Base-by-base conservation (phyloP, 2,888 invertebrate genomes). In the Amorpha juglandis region DNA sequence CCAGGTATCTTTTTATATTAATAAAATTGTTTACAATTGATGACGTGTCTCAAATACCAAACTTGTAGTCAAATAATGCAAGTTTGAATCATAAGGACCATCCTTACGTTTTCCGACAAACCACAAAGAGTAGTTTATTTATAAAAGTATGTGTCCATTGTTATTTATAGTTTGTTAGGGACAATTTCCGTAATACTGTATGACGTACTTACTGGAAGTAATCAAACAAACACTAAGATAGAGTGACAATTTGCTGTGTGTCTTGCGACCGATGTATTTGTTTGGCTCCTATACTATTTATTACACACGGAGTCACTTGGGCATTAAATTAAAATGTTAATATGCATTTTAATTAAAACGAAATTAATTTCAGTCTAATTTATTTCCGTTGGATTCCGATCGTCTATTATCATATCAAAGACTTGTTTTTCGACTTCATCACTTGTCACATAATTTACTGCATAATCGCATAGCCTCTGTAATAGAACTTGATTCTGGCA, bases 121-220 rank as follows among this genome's bases (percentile, higher is more conserved):
- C 55, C 38, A 55, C 38, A 55, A 38, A 55, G 11, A 16, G 42
- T 12, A 19, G 38, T 42, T 69, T 69, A 68, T 72, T 64, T 68
- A 68, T 70, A 67, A 68, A 68, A 69, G 70, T 69, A 53, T 65
- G 62, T 51, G 42, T 53, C 52, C 35, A 63, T 48, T 68, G 42
- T 70, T 68, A 68, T 69, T 68, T 69, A 70, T 68, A 58, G 42
- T 21, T 55, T 38, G 14, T 55, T 55, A 63, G 48, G 47, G 45
- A 67, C 68, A 68, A 64, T 71, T 73, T 74, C 73, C 73, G 42
- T 42, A 58, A 42, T 42, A 19, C 35, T 9, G 9, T 19, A 19
- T 58, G 58, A 42, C 58, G 55, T n/a, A 42, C 12, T 58, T n/a
- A 42, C 12, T 58, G 58, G 55, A 42, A 58, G 19, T 42, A 42